phyloP scores from a whole-genome alignment of 2,113 vertebrate genomes.

The Myotis davidii region DNA sequence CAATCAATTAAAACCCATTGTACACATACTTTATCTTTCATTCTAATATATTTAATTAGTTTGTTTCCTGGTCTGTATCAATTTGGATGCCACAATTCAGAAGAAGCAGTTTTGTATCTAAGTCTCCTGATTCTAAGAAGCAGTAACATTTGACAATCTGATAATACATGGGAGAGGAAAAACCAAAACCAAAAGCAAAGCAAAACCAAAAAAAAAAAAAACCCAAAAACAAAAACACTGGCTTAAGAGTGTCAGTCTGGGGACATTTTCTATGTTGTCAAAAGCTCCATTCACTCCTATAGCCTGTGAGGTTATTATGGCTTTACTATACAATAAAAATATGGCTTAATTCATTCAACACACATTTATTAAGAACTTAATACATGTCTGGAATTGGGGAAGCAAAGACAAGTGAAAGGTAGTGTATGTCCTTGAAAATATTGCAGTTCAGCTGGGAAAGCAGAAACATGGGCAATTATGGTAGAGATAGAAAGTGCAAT shows the following conservation, averaged over 20 bases:
- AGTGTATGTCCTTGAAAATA: neutral
- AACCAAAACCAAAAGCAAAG: neutral
- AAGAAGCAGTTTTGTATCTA: neutral
- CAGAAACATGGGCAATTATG: neutral
- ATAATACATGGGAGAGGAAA: neutral
- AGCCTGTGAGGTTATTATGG: neutral
- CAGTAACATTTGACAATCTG: neutral
- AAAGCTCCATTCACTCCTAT: neutral
- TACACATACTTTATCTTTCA: neutral
- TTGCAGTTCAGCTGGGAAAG: neutral
- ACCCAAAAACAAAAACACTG: neutral
- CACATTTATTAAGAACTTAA: neutral
- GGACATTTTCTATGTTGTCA: neutral
- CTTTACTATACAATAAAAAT: neutral
- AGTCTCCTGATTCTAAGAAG: neutral
- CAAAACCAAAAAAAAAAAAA: neutral
- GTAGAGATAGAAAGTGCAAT: neutral
- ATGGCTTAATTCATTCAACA: neutral
- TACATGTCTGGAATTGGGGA: neutral
- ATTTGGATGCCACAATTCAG: neutral
- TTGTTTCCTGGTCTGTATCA: neutral
- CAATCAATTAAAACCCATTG: neutral
- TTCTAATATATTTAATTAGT: neutral
- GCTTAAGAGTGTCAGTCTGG: neutral
- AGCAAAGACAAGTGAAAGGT: neutral